Evolutionary conservation across 2,888 invertebrate species (phyloP).

Genomic region (Pocota personata): DNA sequence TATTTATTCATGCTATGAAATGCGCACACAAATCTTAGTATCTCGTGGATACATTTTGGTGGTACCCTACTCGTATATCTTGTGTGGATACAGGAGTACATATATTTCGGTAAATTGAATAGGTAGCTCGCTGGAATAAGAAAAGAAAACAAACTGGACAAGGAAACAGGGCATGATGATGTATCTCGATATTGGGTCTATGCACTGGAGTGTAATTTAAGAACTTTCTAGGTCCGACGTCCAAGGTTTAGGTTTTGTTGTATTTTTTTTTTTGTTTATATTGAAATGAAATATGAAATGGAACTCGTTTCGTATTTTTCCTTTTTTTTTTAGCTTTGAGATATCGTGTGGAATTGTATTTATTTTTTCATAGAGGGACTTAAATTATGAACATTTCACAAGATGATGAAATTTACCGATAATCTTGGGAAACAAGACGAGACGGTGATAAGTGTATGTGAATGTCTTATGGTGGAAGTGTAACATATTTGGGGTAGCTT

Average conservation of each 20-base stretch:
- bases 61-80: conserved; percentile 17
- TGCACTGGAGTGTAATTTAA: conserved; percentile 67
- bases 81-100: not conserved
- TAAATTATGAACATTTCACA: conserved; percentile 26
- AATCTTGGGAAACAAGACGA: too few relatives aligned
- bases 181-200: conserved; percentile 48
- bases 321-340: not conserved
- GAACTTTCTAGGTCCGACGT: conserved; percentile 52
- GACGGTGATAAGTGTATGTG: not conserved
- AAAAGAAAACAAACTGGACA: conserved; percentile 22
- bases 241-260: not conserved
- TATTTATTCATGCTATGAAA: conserved; percentile 49
- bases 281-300: not conserved
- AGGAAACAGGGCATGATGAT: conserved; percentile 39
- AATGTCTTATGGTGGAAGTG: not conserved
- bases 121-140: conserved; percentile 21
- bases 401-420: conserved; percentile 52
- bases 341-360: not conserved
- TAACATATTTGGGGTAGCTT: not conserved
- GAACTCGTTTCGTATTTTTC: conserved; percentile 10
- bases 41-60: conserved; percentile 40
- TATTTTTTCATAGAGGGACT: not conserved
- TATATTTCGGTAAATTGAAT: conserved; percentile 15
- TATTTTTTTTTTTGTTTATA: not conserved
- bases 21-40: conserved; percentile 30